Conservation (phyloP, 2,888 invertebrate genomes). For the Amitus sp. region DNA sequence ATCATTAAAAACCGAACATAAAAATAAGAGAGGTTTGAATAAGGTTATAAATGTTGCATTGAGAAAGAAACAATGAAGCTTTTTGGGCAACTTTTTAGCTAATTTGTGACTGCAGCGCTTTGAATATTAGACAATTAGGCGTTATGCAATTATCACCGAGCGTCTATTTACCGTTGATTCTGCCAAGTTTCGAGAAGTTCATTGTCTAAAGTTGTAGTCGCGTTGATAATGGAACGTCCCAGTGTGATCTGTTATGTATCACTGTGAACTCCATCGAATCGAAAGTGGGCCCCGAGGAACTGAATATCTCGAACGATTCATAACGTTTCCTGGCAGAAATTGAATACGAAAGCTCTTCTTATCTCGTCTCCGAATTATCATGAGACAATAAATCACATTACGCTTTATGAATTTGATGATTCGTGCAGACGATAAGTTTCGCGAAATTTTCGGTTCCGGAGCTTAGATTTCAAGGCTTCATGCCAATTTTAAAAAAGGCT, state of each 20-base stretch:
- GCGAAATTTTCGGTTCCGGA: too few species aligned
- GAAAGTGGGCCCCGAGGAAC: constrained; percentile 23
- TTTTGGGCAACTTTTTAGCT: too few species aligned
- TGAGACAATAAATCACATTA: constrained; percentile 6
- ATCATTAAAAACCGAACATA: too few species aligned
- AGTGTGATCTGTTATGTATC: constrained; percentile 27
- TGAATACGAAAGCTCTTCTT: constrained; percentile 1
- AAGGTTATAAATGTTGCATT: too few species aligned
- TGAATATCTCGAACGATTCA: constrained; percentile 30
- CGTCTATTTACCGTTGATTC: constrained; percentile 2
- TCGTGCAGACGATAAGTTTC: constrained; percentile 2
- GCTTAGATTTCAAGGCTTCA: too few species aligned
- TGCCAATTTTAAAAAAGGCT: too few species aligned
- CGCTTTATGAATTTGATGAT: constrained; percentile 1
- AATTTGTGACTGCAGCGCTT: too few species aligned
- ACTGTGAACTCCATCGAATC: constrained; percentile 20
- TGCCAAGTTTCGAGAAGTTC: not conserved
- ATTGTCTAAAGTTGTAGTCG: constrained; percentile 25
- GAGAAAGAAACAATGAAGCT: too few species aligned
- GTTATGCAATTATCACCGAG: not conserved
- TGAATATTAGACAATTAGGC: not conserved
- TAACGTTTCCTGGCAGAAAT: constrained; percentile 23
- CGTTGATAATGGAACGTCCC: constrained; percentile 21
- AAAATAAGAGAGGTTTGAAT: too few species aligned
- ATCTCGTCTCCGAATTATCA: constrained; percentile 3